Base-by-base conservation (phyloP, 1,140 invertebrate genomes). In the Trachymyrmex septentrionalis region DNA sequence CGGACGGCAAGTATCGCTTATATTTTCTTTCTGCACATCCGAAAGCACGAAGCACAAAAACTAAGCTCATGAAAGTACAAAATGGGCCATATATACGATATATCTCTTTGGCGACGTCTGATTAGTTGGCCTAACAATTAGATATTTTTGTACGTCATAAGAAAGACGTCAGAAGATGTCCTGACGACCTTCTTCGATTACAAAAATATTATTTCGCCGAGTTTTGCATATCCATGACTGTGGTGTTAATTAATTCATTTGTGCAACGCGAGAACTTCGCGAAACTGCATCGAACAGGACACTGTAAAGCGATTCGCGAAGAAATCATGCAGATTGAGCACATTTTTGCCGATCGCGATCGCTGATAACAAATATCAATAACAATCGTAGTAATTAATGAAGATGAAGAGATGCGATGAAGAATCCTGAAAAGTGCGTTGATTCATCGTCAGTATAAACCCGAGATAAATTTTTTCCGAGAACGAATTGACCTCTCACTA, bases 391-490 rank as follows among this genome's bases (percentile, higher is more conserved):
- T 27, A 86, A 84, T 84, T 76, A 81, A 82, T 72, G 12, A 61
- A 19, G 38, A 71, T 9, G 53, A 59, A 55, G 9, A 44, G 5
- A 38, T 38, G 7, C 38, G 38, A 44, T 44, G 9, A 44, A 44
- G 38, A 44, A 44, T 24, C 10, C n/a, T 50, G 24, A 64, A 61
- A 66, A 69, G 38, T 38, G 34, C 7, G 34, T 67, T 63, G 57
- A 19, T 27, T 77, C 44, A 24, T 14, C 27, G 38, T 66, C 27
- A 24, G 21, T 53, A 27, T 12, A 53, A 67, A 78, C 27, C 27
- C 27, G 38, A 44, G 21, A 64, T 67, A 55, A 75, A 89, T 85
- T 88, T 21, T 10, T 77, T 85, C 72, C 38, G 16, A 71, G 86
- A 78, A 88, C 57, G 2, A 34, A 19, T 6, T 24, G 14, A 76